These are phyloP conservation scores for Morinoia aosen DNA, from an alignment of 2,888 invertebrate species.

Conservation along the genomic window DNA sequence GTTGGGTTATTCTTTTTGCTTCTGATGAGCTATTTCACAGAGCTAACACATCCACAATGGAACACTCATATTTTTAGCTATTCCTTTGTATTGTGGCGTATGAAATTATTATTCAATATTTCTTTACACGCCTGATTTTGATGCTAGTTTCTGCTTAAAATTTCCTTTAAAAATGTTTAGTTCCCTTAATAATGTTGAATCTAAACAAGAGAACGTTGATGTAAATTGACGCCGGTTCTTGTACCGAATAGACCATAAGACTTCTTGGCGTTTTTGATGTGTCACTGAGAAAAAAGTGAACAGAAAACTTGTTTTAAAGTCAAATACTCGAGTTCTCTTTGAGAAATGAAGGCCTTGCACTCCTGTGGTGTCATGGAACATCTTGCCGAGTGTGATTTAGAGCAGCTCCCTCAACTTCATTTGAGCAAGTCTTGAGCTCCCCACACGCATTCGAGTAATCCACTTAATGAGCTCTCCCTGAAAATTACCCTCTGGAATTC, in stretches of 20 bases:
- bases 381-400: not conserved
- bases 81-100: no score
- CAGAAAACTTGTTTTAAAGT: not conserved
- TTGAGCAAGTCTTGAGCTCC: not conserved
- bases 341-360: not conserved
- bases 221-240: not conserved
- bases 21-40: no score
- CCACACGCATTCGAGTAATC: slow-evolving; percentile 7
- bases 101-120: no score
- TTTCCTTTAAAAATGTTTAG: not conserved
- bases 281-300: not conserved
- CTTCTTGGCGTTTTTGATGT: not conserved
- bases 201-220: not conserved
- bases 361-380: not conserved
- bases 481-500: slow-evolving; percentile 21
- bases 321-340: not conserved
- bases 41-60: no score
- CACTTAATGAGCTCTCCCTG: slow-evolving; percentile 33
- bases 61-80: no score
- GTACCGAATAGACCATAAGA: not conserved
- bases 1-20: not conserved
- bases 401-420: not conserved
- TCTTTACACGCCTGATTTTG: not conserved
- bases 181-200: not conserved
- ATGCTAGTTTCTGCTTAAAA: not conserved